Evolutionary conservation across 2,797 vertebrate genomes (phyloP), one percentile per base, ranked within the genome.

Genomic region (Tiaroga cobitis): DNA sequence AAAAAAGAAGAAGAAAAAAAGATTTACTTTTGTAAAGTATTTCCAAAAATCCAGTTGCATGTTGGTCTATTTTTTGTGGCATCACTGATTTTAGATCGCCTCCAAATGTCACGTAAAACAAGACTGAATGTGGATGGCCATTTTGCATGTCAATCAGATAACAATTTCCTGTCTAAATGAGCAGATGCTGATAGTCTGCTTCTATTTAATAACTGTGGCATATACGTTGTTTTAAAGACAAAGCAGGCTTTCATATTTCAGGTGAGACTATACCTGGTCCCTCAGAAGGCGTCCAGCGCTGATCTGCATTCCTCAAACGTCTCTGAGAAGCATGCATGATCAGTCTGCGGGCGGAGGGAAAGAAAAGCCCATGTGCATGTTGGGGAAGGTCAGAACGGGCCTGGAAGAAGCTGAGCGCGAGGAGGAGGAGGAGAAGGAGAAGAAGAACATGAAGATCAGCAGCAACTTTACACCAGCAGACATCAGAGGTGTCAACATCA

Each of bases 401-500:
- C 68, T 70, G 29, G 10, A 67, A 46, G 63, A 67, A 67, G 41
- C 68, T 54, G 41, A 81, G 49, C 59, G 49, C 0, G 11, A n/a
- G n/a, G 26, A 54, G 72, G 41, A 81, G 16, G 29, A 0, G 16
- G 59, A 46, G 63, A 15, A n/a, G 82, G 61, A 46, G 63, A 82
- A 80, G 51, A 37, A 72, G 63, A 73, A 70, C 76, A 80, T 21
- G 29, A 70, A 85, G 81, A 86, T 89, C 86, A 56, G 81, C 75
- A 59, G 88, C 89, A 88, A 87, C 89, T 89, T 91, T 87, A 88
- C 83, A 92, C 86, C 85, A 84, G 80, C 67, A 83, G 87, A 84
- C 85, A 88, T 90, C 89, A 89, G 82, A 89, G 88, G 90, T 91
- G 91, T 92, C 91, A 88, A 91, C 85, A 92, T 92, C 89, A 65